Percentiles rank a stretch among this genome's conserved stretches.
Evolutionary conservation across 2,888 invertebrate species (phyloP).

Genomic region (Syrphus vitripennis): DNA sequence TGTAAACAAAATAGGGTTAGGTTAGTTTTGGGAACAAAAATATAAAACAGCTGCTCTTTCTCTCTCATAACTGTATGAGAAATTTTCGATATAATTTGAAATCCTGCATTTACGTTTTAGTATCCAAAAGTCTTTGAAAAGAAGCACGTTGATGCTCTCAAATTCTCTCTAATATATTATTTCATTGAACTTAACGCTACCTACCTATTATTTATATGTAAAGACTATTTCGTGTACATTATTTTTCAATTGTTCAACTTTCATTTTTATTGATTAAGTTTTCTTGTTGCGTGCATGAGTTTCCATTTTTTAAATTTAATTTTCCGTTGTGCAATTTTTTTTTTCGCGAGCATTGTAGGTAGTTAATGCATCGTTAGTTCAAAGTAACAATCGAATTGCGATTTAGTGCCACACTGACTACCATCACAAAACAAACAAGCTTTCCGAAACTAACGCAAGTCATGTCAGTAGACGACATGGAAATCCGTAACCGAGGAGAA

Average conservation of each 20-base stretch:
- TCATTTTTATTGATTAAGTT: conserved; percentile 31
- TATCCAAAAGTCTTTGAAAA: neutral
- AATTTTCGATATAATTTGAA: neutral
- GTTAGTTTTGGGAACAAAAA: neutral
- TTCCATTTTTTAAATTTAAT: neutral
- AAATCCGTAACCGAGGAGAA: conserved; percentile 47
- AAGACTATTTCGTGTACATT: neutral
- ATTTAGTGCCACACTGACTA: conserved; percentile 32
- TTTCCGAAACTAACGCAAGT: neutral
- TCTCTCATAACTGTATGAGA: neutral
- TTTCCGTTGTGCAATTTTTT: conserved; percentile 19
- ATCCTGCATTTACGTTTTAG: neutral
- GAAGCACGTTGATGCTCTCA: neutral
- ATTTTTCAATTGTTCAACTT: conserved; percentile 4
- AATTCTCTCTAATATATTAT: neutral
- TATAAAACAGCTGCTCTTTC: neutral
- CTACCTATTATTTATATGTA: neutral
- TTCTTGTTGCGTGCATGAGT: conserved; percentile 49
- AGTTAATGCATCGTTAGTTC: conserved; percentile 41
- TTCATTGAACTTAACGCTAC: neutral
- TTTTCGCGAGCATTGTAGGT: no score
- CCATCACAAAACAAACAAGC: neutral
- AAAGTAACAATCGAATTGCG: neutral
- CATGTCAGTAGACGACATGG: conserved; percentile 37
- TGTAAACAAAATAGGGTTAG: neutral